phyloP scores from a whole-genome alignment of 2,888 invertebrate species.

The Escarpia spicata region DNA sequence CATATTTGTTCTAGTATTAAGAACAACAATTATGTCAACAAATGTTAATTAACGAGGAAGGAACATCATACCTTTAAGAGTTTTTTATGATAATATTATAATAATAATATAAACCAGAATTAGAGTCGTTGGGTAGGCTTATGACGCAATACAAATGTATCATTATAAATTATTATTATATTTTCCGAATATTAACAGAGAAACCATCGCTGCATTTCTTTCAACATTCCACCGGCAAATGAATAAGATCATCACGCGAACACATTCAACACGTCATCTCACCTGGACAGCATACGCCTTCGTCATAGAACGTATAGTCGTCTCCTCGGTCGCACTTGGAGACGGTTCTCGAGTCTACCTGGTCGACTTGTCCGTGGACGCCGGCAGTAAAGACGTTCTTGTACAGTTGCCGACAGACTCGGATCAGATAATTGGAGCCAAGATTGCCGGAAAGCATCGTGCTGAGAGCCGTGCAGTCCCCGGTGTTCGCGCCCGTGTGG shows the following conservation, averaged over 20 bases:
- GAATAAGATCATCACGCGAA: background rate
- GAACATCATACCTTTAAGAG: too few species aligned
- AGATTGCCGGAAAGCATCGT: background rate
- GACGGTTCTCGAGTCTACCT: background rate
- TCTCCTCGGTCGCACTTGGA: background rate
- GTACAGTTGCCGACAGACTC: background rate
- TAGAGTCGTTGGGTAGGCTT: background rate
- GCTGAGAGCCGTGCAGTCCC: background rate
- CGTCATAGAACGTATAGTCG: background rate
- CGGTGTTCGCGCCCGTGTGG: background rate
- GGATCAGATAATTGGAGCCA: background rate
- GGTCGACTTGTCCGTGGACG: constrained; percentile 18
- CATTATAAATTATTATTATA: background rate
- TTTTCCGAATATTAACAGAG: background rate
- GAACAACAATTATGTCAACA: too few species aligned
- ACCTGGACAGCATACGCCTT: constrained; percentile 23
- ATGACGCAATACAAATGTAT: background rate
- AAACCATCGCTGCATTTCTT: background rate
- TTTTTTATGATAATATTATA: too few species aligned
- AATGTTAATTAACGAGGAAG: too few species aligned
- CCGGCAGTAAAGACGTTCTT: background rate
- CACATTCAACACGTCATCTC: background rate
- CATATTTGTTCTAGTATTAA: too few species aligned
- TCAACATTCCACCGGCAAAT: background rate
- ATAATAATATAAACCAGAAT: background rate